Base-by-base conservation (phyloP, 2,113 vertebrate genomes). In the Neolamprologus caudopunctatus region DNA sequence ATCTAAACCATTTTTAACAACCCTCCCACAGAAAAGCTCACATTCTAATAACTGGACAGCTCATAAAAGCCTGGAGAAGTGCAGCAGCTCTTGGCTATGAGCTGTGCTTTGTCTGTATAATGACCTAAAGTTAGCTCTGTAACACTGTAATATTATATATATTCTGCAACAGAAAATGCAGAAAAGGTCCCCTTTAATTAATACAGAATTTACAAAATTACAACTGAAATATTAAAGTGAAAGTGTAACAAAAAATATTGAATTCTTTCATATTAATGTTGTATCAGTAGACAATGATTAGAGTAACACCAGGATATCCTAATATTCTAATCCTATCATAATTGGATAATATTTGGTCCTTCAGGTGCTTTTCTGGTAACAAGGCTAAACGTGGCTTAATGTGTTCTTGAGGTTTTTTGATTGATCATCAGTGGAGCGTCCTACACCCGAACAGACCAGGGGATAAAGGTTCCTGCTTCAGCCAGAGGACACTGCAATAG, bases 391-490 rank as follows among this genome's bases (percentile, higher is more conserved):
- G 10, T 78, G 40, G 4, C 42, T 78, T 8, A 50, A 47, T 47
- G 42, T 75, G 40, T 75, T 75, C 40, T 75, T 50, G 71, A 78
- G 42, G 71, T 78, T 75, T 75, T 75, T 28, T 50, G 71, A 45
- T 45, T 17, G 40, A 28, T 50, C 42, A 1, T 50, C 71, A 50
- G 42, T 78, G 26, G 42, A 50, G 42, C 24, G 8, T 40, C 24
- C 71, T 83, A 87, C 33, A 87, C 81, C 71, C 33, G 86, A 5
- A 87, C 81, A 7, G 86, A 83, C 86, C 86, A 87, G 24, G 86
- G 86, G 4, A 14, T 80, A 50, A 80, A 87, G 55, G 81, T 80
- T 83, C 81, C 81, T 4, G 35, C 68, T 33, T 83, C 81, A 5
- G 55, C 81, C 31, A 73, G 81, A 80, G 81, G 81, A 78, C 68